Evolutionary conservation across 2,113 vertebrate genomes (phyloP).

Genomic region (Abramis brama): DNA sequence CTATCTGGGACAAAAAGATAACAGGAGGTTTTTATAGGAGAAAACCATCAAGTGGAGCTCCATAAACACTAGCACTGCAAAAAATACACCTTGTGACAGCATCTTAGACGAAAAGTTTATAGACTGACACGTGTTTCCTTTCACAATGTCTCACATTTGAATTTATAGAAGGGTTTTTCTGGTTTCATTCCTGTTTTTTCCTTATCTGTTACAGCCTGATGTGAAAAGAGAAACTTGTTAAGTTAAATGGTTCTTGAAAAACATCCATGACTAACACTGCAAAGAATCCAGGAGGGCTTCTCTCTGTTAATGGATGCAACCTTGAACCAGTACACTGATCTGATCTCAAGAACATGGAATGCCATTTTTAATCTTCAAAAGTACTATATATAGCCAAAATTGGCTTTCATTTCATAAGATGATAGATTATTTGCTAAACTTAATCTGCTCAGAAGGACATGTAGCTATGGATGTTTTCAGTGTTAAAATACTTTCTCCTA

Average conservation of each 20-base stretch:
- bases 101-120: background rate
- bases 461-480: background rate
- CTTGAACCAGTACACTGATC: background rate
- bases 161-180: background rate
- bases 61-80: background rate
- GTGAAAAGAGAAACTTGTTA: background rate
- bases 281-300: background rate
- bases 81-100: background rate
- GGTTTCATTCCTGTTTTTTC: background rate
- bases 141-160: background rate
- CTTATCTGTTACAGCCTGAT: background rate
- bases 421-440: background rate
- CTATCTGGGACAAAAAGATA: conserved; percentile 12
- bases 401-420: background rate
- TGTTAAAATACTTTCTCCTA: background rate
- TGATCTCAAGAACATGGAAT: background rate
- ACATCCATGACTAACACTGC: background rate
- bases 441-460: background rate
- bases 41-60: background rate
- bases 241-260: conserved; percentile 2
- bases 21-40: background rate
- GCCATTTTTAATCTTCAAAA: background rate
- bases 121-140: background rate
- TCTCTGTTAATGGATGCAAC: background rate
- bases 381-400: background rate